phyloP scores from a whole-genome alignment of 2,797 vertebrate species.

The Semotilus atromaculatus region DNA sequence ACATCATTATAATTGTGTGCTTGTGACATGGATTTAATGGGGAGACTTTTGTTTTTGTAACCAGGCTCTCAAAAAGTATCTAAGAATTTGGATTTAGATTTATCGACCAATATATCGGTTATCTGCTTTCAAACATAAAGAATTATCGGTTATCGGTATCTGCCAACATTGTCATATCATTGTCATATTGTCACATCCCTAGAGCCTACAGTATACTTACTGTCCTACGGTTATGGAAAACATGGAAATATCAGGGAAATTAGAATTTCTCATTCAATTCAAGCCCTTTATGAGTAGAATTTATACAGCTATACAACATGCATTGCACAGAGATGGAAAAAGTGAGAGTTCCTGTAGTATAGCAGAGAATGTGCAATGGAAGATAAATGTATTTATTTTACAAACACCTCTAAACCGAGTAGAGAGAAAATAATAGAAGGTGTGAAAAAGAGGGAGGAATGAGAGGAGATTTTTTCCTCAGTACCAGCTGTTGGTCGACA shows the following conservation, averaged over 20 bases:
- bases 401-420: constrained; percentile 22
- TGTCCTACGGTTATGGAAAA: background rate
- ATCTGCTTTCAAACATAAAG: too few relatives aligned
- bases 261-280: background rate
- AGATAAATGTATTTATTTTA: constrained; percentile 20
- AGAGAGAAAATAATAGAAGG: constrained; percentile 29
- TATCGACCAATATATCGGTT: too few relatives aligned
- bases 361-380: background rate
- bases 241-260: background rate
- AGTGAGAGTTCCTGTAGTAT: background rate
- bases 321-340: background rate
- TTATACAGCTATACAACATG: background rate
- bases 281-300: background rate
- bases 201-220: background rate
- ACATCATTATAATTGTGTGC: too few relatives aligned
- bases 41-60: too few relatives aligned
- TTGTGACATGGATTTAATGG: too few relatives aligned
- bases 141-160: too few relatives aligned
- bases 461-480: constrained; percentile 30
- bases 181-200: too few relatives aligned
- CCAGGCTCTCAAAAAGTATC: too few relatives aligned
- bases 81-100: too few relatives aligned
- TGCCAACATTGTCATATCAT: too few relatives aligned
- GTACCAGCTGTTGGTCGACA: constrained; percentile 41
- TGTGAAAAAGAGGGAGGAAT: constrained; percentile 26